Conservation (phyloP, 2,113 vertebrate species). For the Nibea coibor region DNA sequence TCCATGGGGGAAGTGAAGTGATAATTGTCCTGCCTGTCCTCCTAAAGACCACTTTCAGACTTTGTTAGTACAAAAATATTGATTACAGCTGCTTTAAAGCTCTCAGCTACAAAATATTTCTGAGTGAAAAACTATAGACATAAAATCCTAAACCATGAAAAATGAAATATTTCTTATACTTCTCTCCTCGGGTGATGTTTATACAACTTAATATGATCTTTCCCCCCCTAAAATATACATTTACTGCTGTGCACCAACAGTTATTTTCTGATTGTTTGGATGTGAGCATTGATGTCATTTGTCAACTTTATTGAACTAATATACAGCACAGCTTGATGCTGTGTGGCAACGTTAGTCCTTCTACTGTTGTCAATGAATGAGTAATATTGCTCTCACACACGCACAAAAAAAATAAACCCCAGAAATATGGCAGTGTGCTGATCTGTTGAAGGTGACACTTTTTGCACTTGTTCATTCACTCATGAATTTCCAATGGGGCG, state of each 20-base stretch:
- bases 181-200: not conserved
- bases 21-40: not conserved
- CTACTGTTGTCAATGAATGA: conserved; percentile 11
- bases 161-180: not conserved
- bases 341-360: conserved; percentile 20
- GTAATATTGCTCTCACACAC: conserved; percentile 19
- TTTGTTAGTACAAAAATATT: not conserved
- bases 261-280: not conserved
- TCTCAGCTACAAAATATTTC: too few relatives aligned
- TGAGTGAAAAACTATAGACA: not conserved
- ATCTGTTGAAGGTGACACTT: conserved; percentile 32
- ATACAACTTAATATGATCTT: not conserved
- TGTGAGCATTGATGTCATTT: not conserved
- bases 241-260: not conserved
- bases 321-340: conserved; percentile 1
- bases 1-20: not conserved
- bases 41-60: too few relatives aligned
- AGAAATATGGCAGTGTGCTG: conserved; percentile 29
- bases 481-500: conserved; percentile 34
- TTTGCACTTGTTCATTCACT: conserved; percentile 34
- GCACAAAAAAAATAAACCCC: not conserved
- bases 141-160: not conserved
- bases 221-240: not conserved
- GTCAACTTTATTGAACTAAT: not conserved
- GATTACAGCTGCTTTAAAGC: not conserved